Evolutionary conservation across 2,888 invertebrate genomes (phyloP), one percentile per base, ranked within the genome.

Genomic region (Melitaea athalia): DNA sequence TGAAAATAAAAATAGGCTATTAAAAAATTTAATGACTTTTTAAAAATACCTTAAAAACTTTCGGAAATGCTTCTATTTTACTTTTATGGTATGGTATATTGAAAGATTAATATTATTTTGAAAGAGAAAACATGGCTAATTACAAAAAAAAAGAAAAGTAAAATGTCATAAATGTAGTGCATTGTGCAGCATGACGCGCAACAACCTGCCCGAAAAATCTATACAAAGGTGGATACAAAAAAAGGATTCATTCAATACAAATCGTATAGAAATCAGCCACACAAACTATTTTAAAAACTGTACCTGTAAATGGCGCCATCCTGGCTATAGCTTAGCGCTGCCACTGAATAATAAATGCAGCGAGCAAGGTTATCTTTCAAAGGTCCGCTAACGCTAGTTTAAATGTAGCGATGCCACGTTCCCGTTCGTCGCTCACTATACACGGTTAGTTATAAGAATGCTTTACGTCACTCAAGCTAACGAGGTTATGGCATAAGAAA

Each of bases 331-430:
- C 80, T 83, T 79, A 87, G 85, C 88, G 85, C 85, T 85, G 85
- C 80, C 84, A 87, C 89, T 92, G 91, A 91, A 92, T 92, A 88
- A 91, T 91, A 86, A 82, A 92, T 91, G 90, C 86, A 87, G 79
- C 81, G 78, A 77, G 77, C 88, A 87, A 90, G 88, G 89, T 89
- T 91, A 86, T 82, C 76, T 81, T 75, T 77, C 78, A 78, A 77
- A 74, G 78, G 79, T 81, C 77, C 75, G 77, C 74, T 75, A 76
- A 74, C 81, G 80, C 79, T 78, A 59, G 64, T 78, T 79, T 77
- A 78, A 74, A 76, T 80, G 79, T 78, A 80, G 76, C 71, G 76
- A 75, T 73, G 74, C 74, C 78, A 78, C 80, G 79, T 79, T 75
- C 77, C 72, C 79, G 76, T 77, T 79, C 69, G 72, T 76, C 78